Evolutionary conservation across 64 coral and sea anemone genomes (phyloP).

Genomic region (Montipora foliosa): DNA sequence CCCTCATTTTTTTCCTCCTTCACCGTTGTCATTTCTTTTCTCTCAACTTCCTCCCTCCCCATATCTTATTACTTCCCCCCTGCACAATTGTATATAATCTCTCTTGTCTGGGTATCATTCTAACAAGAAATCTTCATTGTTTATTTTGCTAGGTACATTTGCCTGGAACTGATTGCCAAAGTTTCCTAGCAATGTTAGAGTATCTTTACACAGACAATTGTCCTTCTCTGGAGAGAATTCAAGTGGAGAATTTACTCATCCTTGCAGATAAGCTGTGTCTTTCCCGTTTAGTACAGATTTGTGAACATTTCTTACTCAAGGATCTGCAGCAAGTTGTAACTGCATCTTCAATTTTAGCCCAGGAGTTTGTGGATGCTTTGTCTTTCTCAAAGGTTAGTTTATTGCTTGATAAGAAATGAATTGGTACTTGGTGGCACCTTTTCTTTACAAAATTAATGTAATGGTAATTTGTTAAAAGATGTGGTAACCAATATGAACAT

Average conservation of each 20-base stretch:
- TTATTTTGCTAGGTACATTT: background rate
- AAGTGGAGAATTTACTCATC: background rate
- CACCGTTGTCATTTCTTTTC: too few species aligned
- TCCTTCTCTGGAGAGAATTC: background rate
- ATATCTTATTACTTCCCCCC: too few species aligned
- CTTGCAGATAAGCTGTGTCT: constrained; percentile 24
- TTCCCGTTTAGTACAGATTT: constrained; percentile 18
- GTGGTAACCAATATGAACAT: too few species aligned
- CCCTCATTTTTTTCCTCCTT: too few species aligned
- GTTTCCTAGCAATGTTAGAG: constrained; percentile 26
- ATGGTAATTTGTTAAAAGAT: too few species aligned
- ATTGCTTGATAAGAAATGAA: background rate
- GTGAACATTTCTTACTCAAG: background rate
- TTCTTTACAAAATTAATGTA: too few species aligned
- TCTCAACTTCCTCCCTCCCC: too few species aligned
- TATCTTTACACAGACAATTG: constrained; percentile 31
- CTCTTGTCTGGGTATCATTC: too few species aligned
- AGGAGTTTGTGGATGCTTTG: background rate
- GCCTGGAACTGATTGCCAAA: constrained; percentile 1
- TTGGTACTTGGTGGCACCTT: too few species aligned
- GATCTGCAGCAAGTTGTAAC: background rate
- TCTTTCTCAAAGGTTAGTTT: constrained; percentile 17
- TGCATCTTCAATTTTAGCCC: background rate
- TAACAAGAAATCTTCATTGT: background rate
- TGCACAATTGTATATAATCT: too few species aligned